phyloP scores from a whole-genome alignment of 2,888 invertebrate genomes.

The Cantharis lateralis region DNA sequence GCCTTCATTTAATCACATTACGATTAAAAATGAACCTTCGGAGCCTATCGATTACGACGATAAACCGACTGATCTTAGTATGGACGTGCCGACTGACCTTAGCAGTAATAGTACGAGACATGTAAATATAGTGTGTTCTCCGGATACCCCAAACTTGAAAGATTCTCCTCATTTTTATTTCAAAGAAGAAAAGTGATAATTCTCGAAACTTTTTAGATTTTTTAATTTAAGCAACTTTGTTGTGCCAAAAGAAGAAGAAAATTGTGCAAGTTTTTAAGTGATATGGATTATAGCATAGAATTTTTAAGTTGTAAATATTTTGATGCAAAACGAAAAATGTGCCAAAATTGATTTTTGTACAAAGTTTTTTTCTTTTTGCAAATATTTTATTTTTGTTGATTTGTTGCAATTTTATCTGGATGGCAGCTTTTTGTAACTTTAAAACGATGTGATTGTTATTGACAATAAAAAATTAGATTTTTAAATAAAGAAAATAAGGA shows the following conservation, averaged over 20 bases:
- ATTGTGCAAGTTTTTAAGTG: slow-evolving; percentile 26
- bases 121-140: slow-evolving; percentile 54
- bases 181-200: slow-evolving; percentile 35
- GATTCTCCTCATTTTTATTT: slow-evolving; percentile 41
- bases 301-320: neutral
- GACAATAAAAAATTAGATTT: neutral
- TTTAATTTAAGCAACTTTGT: slow-evolving; percentile 13
- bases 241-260: slow-evolving; percentile 34
- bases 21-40: slow-evolving; percentile 56
- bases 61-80: slow-evolving; percentile 54
- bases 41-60: slow-evolving; percentile 51
- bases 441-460: slow-evolving; percentile 8
- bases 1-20: slow-evolving; percentile 4
- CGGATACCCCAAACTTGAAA: slow-evolving; percentile 48
- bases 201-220: neutral
- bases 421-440: slow-evolving; percentile 30
- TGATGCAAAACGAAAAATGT: slow-evolving; percentile 16
- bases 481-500: neutral
- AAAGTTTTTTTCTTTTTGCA: neutral
- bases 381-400: slow-evolving; percentile 17
- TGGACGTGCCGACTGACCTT: slow-evolving; percentile 54
- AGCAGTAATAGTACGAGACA: slow-evolving; percentile 49
- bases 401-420: slow-evolving; percentile 31
- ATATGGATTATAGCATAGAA: slow-evolving; percentile 13
- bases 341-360: slow-evolving; percentile 21